Evolutionary conservation across 2,888 invertebrate genomes (phyloP).

Genomic region (Cantharis lateralis): DNA sequence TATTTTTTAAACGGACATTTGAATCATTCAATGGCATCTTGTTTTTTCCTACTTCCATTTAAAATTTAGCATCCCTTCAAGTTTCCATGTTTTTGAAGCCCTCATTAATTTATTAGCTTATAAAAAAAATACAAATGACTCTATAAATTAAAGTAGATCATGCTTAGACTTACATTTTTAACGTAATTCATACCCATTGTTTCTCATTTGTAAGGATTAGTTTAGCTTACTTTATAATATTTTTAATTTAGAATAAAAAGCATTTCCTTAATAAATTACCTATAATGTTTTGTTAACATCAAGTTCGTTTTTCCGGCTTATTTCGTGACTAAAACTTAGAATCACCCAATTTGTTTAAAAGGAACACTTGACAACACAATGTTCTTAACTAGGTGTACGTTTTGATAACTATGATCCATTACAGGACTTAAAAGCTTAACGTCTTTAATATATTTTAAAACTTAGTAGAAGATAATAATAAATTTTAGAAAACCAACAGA

Average conservation of each 20-base stretch:
- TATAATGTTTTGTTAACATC: not conserved
- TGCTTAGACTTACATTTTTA: not conserved
- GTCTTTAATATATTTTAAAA: not conserved
- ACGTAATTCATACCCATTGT: not conserved
- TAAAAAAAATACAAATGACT: not conserved
- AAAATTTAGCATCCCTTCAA: not conserved
- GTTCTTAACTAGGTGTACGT: not conserved
- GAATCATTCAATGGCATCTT: not conserved
- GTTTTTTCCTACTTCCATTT: not conserved
- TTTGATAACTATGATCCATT: not conserved
- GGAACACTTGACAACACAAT: not conserved
- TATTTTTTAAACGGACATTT: not conserved
- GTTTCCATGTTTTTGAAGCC: not conserved
- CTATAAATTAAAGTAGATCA: not conserved
- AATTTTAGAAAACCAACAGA: not conserved
- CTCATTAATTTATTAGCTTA: not conserved
- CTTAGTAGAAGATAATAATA: not conserved
- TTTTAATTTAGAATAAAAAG: not conserved
- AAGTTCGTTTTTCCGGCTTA: not conserved
- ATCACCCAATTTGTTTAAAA: not conserved
- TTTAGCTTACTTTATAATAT: not conserved
- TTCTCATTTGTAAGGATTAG: not conserved
- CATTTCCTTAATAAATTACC: not conserved
- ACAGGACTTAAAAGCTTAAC: not conserved
- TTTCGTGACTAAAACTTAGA: not conserved